Evolutionary conservation across 2,797 vertebrate genomes (phyloP), one percentile per base, ranked within the genome.

Genomic region (Acipenser ruthenus): DNA sequence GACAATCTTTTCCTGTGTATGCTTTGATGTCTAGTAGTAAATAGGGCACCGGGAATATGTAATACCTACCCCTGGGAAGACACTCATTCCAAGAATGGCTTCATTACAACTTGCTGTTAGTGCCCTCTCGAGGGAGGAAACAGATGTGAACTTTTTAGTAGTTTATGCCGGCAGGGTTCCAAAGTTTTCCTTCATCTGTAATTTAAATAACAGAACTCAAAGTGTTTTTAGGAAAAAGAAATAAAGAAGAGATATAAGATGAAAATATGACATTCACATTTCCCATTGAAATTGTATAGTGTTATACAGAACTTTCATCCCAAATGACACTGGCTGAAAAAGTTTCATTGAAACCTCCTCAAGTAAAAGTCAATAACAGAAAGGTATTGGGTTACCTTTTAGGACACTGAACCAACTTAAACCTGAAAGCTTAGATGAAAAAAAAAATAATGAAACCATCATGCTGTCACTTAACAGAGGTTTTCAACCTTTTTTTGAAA

Each of bases 71-170:
- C 60, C 61, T 48, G 63, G 63, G 69, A 67, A 74, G 65, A 59
- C 8, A 66, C 64, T 23, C 18, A 68, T 59, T 65, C 67, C 62
- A 49, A 62, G 63, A 66, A 63, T 12, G 60, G 73, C 72, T 76
- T 74, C 72, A 73, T 69, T 62, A 50, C 62, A n/a, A 67, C 74
- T 70, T 71, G 71, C 66, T 70, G 72, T 63, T 69, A 64, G 12
- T 49, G 23, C 65, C 64, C 67, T 74, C 71, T 65, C 69, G 18
- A 18, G 73, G 73, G 68, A 70, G 60, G 66, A 73, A 66, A 63
- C 67, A 69, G 67, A 71, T 74, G 70, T 75, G 72, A 73, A 71
- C 73, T 76, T 76, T 62, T 67, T 71, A 69, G 70, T 71, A 77
- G 75, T 72, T 74, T 69, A 74, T 67, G 67, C 67, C 65, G 66